These are phyloP conservation scores for Neomorphus geoffroyi DNA, from an alignment of 2,797 vertebrate species.

Conservation along the genomic window DNA sequence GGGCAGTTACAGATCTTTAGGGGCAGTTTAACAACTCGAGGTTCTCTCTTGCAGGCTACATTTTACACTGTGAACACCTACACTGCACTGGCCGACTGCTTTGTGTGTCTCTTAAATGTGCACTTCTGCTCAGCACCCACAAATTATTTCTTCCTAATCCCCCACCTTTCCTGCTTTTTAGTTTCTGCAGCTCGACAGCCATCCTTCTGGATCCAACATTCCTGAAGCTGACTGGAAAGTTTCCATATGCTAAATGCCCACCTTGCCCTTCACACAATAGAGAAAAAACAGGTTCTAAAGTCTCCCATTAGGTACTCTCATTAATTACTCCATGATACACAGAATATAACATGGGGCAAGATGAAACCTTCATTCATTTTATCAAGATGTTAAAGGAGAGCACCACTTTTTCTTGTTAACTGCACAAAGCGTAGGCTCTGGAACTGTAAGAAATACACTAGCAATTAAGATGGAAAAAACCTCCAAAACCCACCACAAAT, in stretches of 20 bases:
- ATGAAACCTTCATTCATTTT: slow-evolving; percentile 8
- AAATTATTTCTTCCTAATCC: background rate
- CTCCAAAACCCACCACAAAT: rapidly evolving
- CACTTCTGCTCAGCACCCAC: background rate
- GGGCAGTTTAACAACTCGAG: background rate
- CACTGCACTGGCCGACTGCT: background rate
- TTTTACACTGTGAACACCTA: background rate
- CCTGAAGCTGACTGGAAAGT: background rate
- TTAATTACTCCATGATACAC: slow-evolving; percentile 42
- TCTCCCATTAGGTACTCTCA: background rate
- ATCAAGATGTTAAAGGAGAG: background rate
- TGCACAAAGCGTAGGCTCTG: background rate
- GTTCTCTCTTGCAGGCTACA: background rate
- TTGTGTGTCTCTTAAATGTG: rapidly evolving
- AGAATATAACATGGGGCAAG: slow-evolving; percentile 34
- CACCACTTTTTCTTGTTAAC: background rate
- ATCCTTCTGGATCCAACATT: background rate
- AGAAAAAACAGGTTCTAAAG: background rate
- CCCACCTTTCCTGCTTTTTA: background rate
- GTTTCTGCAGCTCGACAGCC: background rate
- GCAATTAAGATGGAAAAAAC: background rate
- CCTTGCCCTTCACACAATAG: background rate
- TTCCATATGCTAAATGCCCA: background rate
- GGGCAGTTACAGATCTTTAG: background rate
- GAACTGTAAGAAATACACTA: background rate